Evolutionary conservation across 2,888 invertebrate species (phyloP), one percentile per base, ranked within the genome.

Genomic region (Neocrepidodera transversa): DNA sequence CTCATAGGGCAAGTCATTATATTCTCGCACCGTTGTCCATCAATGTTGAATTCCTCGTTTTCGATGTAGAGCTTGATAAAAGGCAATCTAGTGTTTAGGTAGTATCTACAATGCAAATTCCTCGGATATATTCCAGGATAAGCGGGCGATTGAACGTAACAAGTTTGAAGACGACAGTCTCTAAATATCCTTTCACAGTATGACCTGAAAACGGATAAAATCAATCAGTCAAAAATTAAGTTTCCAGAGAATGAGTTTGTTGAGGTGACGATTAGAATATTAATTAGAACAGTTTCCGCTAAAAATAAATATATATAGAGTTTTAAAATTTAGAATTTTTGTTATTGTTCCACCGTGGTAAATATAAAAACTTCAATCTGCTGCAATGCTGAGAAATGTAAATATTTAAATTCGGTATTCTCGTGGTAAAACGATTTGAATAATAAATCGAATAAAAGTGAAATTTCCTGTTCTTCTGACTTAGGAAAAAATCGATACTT

Each of bases 1-100:
- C 94, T 84, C 89, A 95, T 94, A 17, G 95, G 95, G 74, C 95
- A 95, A 0, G 94, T 93, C 91, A 95, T 94, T 70, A 95, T 92
- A 78, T 95, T 95, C 80, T 95, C 95, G 76, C 95, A 95, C 54
- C 95, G 85, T 75, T 95, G 94, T 1, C 95, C 95, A 72, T 95
- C 95, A 70, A 95, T 93, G 78, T 95, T 94, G 81, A 95, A 95
- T 79, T 94, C 93, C 77, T 94, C 93, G 78, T 94, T 94, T 78
- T 94, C 93, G 72, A 94, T 92, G 82, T 94, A 93, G 69, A 93
- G 83, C 81, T 93, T 93, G 77, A 94, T 94, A 82, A 92, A 94
- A 16, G 93, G 93, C 74, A 92, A 85, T 36, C 93, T 83, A 2
- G 94, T 94, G 82, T 93, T 94, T 51, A 95, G 85, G 74, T 91